Evolutionary conservation across 2,113 vertebrate genomes (phyloP), one percentile per base, ranked within the genome.

Genomic region (Caranx melampygus): DNA sequence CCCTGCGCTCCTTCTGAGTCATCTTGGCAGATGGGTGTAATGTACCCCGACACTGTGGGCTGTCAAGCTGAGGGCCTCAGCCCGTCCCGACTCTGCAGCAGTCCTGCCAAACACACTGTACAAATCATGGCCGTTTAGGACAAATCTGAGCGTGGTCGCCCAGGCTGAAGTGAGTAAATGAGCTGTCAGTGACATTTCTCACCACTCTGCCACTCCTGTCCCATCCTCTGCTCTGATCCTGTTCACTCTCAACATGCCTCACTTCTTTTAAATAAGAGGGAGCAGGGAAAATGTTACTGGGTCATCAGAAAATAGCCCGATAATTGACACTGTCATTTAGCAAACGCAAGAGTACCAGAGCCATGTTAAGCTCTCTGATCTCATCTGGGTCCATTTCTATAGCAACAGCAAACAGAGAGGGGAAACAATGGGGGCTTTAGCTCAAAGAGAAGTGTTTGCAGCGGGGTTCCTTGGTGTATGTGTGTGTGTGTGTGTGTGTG

Each of bases 291-390:
- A 84, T 84, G 79, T 79, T 69, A 79, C 69, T 64, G 76, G 82
- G 82, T 87, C 79, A 66, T 78, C 85, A 87, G 92, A 92, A 93
- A 94, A 95, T 93, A 95, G 90, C 83, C 70, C 52, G 66, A 83
- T 93, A 94, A 94, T 93, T 92, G 74, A 86, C 83, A 65, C 85
- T 72, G 86, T 86, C 89, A 79, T 91, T 70, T 78, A 73, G 81
- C n/a, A 16, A 90, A 91, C 82, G 84, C 69, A 45, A 79, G 65
- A 62, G 72, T 73, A 57, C 10, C 67, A 74, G 64, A 80, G 80
- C 85, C 81, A 55, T 0, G 16, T 51, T 88, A 91, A 91, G 86
- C 89, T 80, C 70, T 47, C 70, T 83, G 80, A 73, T 86, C 84
- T 88, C 72, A 31, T 35, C 71, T 12, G 79, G 34, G 80, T 72